Evolutionary conservation across 2,113 vertebrate species (phyloP).

Genomic region (Excalfactoria chinensis): DNA sequence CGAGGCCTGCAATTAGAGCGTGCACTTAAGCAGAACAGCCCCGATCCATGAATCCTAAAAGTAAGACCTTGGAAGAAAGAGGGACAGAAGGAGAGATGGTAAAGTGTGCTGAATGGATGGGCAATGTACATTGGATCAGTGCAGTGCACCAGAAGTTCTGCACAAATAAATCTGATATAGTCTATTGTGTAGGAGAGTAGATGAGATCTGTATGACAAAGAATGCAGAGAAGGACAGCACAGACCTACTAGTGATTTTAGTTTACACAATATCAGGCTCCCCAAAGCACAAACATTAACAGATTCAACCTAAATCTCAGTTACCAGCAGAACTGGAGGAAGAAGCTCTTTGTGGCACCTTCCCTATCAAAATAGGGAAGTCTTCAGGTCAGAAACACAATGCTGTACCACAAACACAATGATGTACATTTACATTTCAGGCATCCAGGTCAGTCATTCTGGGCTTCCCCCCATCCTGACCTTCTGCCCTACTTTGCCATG

Average conservation of each 20-base stretch:
- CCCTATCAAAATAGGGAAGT: background rate
- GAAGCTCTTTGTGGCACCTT: background rate
- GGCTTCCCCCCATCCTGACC: background rate
- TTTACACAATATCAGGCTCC: background rate
- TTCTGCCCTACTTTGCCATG: background rate
- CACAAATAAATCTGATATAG: background rate
- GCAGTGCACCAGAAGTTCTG: background rate
- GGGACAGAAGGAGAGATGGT: background rate
- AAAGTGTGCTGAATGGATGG: background rate
- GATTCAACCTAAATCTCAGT: background rate
- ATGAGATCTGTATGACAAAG: background rate
- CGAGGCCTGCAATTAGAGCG: background rate
- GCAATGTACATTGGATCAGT: background rate
- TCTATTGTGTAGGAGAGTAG: background rate
- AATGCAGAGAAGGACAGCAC: too few relatives aligned
- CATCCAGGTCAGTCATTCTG: too few relatives aligned
- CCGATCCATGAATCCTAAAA: background rate
- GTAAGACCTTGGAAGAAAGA: too few relatives aligned
- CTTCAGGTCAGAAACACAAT: background rate
- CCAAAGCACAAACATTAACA: background rate
- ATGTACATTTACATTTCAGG: background rate
- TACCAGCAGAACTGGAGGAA: background rate
- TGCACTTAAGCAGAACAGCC: background rate
- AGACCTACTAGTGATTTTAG: background rate
- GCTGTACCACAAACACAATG: background rate